These are phyloP conservation scores for Anoncus sp. DNA, from an alignment of 2,888 invertebrate species.

Conservation along the genomic window DNA sequence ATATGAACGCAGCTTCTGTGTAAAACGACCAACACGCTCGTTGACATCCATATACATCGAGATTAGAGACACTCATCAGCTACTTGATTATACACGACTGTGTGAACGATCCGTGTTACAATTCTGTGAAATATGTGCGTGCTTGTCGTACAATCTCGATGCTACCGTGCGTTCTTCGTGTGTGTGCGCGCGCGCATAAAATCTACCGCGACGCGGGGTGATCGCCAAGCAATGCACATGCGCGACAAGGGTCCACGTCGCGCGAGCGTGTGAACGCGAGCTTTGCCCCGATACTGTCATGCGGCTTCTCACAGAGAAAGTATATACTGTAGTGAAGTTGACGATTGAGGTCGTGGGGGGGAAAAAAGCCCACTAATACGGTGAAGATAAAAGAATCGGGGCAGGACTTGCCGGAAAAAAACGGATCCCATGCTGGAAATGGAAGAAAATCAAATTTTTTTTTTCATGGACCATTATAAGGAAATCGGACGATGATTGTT, in stretches of 20 bases:
- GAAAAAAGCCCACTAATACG: slow-evolving; percentile 1
- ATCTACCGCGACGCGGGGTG: not conserved
- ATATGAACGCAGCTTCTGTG: not conserved
- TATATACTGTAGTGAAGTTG: slow-evolving; percentile 1
- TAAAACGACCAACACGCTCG: slow-evolving; percentile 1
- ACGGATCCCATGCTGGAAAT: no score
- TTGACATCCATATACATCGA: not conserved
- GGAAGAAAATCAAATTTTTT: not conserved
- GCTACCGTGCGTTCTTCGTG: slow-evolving; percentile 2
- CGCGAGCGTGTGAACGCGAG: slow-evolving; percentile 47
- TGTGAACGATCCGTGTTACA: slow-evolving; percentile 46
- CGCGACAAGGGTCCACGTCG: slow-evolving; percentile 30
- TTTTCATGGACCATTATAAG: not conserved
- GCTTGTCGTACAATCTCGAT: slow-evolving; percentile 13
- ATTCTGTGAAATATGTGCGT: slow-evolving; percentile 28
- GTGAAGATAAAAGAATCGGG: slow-evolving; percentile 23
- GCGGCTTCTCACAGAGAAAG: slow-evolving; percentile 23
- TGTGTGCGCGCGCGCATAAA: slow-evolving; percentile 1
- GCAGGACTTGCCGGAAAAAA: not conserved
- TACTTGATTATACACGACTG: slow-evolving; percentile 33
- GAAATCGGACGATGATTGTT: not conserved
- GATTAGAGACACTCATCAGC: slow-evolving; percentile 45
- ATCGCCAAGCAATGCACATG: slow-evolving; percentile 18
- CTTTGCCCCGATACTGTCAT: slow-evolving; percentile 24
- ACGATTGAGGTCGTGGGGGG: slow-evolving; percentile 1